A percentile compares a stretch with the other conserved stretches of the same genome.
phyloP scores from a whole-genome alignment of 2,797 vertebrate genomes.

The Xerus rutilus region DNA sequence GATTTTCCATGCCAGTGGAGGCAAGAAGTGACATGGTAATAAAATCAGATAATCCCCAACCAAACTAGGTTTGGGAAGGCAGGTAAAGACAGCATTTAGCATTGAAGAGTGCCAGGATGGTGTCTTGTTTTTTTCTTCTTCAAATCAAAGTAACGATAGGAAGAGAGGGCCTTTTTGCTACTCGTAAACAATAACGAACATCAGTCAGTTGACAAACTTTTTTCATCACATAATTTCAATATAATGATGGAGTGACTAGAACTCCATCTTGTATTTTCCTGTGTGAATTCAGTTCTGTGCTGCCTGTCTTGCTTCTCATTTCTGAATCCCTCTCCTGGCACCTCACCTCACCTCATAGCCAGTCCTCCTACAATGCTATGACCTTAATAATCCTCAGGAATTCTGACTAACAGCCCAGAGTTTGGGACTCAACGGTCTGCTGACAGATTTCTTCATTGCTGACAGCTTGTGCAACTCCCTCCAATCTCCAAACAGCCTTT shows the following conservation, averaged over 20 bases:
- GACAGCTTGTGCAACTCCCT: background rate
- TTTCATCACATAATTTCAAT: background rate
- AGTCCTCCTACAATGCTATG: fast-evolving
- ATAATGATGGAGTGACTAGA: background rate
- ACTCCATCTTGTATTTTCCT: background rate
- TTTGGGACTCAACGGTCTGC: background rate
- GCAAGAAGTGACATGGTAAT: background rate
- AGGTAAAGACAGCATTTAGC: background rate
- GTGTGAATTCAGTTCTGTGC: background rate
- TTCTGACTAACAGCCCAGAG: background rate
- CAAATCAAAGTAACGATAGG: background rate
- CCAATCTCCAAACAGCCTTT: background rate
- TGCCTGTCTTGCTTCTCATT: background rate
- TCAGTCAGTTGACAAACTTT: background rate
- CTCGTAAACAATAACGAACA: background rate
- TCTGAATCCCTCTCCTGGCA: background rate
- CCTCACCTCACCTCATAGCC: fast-evolving
- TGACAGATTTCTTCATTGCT: background rate
- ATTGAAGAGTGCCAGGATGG: background rate
- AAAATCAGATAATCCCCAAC: background rate
- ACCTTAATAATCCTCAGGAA: background rate
- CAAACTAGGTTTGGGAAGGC: background rate
- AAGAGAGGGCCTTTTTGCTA: background rate
- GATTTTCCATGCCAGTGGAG: background rate
- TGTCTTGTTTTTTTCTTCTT: background rate